A percentile compares a stretch with the other conserved stretches of the same genome.
phyloP scores from a whole-genome alignment of 2,888 invertebrate genomes.

The Ennomos quercinarius region DNA sequence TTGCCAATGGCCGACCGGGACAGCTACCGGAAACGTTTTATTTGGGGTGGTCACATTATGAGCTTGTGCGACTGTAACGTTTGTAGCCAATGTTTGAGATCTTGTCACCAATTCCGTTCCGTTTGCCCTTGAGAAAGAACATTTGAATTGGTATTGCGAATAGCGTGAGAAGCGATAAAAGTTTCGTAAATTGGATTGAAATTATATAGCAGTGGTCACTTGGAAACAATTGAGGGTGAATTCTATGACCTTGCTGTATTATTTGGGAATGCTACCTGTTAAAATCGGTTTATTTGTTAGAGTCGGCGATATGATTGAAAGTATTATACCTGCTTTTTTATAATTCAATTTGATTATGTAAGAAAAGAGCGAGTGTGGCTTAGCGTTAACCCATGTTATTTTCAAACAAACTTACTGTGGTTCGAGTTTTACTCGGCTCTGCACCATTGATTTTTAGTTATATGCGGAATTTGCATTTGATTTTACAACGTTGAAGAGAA shows the following conservation, averaged over 20 bases:
- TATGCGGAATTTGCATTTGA: too few species aligned
- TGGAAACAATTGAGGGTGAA: background rate
- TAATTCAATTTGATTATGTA: too few species aligned
- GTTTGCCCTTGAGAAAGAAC: slow-evolving; percentile 19
- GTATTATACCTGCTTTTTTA: too few species aligned
- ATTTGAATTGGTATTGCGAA: slow-evolving; percentile 7
- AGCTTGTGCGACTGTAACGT: slow-evolving; percentile 15
- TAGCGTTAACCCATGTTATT: too few species aligned
- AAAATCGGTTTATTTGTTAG: too few species aligned
- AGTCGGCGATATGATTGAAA: too few species aligned
- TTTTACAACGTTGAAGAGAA: too few species aligned
- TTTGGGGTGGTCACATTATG: slow-evolving; percentile 36
- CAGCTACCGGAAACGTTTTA: slow-evolving; percentile 38
- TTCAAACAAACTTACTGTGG: too few species aligned
- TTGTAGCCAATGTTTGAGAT: slow-evolving; percentile 27
- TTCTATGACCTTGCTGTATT: slow-evolving; percentile 1
- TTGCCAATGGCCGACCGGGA: slow-evolving; percentile 39
- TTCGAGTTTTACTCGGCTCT: too few species aligned
- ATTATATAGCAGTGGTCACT: slow-evolving; percentile 5
- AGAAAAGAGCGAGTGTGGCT: too few species aligned
- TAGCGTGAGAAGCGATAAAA: slow-evolving; percentile 16
- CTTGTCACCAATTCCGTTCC: slow-evolving; percentile 25
- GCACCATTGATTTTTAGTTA: too few species aligned
- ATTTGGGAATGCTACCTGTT: too few species aligned
- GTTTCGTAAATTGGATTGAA: slow-evolving; percentile 6